Conservation (phyloP, 2,797 vertebrate species). For the Rhinoraja longicauda region DNA sequence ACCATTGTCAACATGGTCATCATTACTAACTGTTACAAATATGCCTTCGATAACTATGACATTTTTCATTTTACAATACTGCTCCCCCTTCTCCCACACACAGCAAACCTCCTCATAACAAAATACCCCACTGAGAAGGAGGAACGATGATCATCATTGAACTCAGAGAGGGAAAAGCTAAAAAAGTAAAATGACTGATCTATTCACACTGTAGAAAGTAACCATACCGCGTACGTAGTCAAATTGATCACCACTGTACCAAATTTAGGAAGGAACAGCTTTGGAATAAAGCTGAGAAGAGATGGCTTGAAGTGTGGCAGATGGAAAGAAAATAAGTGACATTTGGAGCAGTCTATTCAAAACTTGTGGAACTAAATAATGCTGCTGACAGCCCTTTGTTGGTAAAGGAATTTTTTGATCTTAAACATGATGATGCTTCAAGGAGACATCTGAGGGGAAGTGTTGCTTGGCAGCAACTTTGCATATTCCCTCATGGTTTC, state of each 20-base stretch:
- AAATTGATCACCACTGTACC: neutral
- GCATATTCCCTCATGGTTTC: neutral
- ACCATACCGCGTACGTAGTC: neutral
- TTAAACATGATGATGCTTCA: neutral
- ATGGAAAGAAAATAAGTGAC: neutral
- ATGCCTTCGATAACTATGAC: neutral
- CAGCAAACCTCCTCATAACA: neutral
- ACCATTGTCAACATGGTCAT: neutral
- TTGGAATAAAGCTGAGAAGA: neutral
- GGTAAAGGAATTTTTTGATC: slow-evolving; percentile 13
- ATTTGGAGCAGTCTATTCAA: neutral
- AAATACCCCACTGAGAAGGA: neutral
- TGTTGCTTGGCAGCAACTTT: slow-evolving; percentile 9
- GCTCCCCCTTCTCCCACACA: neutral
- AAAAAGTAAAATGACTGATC: neutral
- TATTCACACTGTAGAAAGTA: neutral
- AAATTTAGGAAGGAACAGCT: neutral
- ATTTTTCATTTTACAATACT: neutral
- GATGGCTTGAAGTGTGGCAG: neutral
- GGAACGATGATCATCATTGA: neutral
- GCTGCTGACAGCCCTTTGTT: neutral
- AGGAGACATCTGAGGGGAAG: neutral
- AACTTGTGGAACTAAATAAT: slow-evolving; percentile 21
- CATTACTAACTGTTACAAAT: neutral
- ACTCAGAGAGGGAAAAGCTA: neutral